Base-by-base conservation (phyloP, 2,888 invertebrate species). In the Polydrusus pterygomalis region DNA sequence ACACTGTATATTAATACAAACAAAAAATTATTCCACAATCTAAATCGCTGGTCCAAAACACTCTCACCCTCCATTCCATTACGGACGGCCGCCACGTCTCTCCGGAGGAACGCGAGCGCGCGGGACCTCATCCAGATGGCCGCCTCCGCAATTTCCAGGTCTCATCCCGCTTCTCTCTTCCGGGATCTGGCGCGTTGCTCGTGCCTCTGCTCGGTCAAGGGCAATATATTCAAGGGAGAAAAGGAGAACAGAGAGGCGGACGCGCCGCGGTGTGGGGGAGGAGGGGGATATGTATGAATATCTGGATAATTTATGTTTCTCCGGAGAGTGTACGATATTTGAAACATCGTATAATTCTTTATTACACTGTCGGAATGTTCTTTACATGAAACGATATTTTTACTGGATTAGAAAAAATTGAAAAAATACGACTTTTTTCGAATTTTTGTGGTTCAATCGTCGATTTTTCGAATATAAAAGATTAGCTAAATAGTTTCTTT, bases 131-230 rank as follows among this genome's bases (percentile, higher is more conserved):
- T 72, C 77, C 70, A 73, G 72, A 64, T 77, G 74, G 79, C 78
- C 78, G 78, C 79, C 81, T 82, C 81, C 80, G 78, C 81, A 80
- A 80, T 81, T 80, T 81, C 79, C 82, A 80, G 83, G 82, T 79
- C 68, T 75, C 72, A 76, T 75, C 62, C 67, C 70, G 67, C 70
- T 75, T 60, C 38, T 38, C 75, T 78, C 77, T 77, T 70, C 78
- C 77, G 75, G 78, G 80, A 78, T 79, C 80, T 76, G 80, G 80
- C 78, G 79, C 80, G 79, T 77, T 80, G 72, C 70, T 56, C 68
- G 72, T 20, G 83, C 83, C 83, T 83, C 83, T 82, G 84, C 80
- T 80, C 83, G 84, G 84, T 84, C 84, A 84, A 84, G 84, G 84
- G 80, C 83, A 80, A 79, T 72, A 77, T 64, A 73, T 76, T 73